Evolutionary conservation across 2,888 invertebrate genomes (phyloP).

Genomic region (Drosophila helvetica): DNA sequence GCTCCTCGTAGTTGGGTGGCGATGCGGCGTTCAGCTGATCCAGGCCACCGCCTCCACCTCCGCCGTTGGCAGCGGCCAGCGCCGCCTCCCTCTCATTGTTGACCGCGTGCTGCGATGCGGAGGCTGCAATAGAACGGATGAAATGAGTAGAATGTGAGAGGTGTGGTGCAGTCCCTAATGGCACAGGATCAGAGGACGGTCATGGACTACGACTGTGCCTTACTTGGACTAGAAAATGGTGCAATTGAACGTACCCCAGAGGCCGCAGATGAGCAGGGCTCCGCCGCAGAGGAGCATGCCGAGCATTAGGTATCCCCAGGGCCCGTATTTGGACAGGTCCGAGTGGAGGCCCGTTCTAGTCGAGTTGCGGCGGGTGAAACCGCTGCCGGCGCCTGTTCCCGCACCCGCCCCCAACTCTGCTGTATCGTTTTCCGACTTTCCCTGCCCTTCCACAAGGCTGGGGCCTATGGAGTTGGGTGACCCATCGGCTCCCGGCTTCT

Average conservation of each 20-base stretch:
- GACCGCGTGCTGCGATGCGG: constrained; percentile 82
- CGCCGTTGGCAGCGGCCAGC: constrained; percentile 72
- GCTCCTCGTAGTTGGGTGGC: constrained; percentile 87
- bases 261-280: constrained; percentile 88
- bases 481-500: constrained; percentile 53
- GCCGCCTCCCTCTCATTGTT: constrained; percentile 82
- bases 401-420: constrained; percentile 30
- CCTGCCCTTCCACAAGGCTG: constrained; percentile 22
- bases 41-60: constrained; percentile 53
- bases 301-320: constrained; percentile 90
- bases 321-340: constrained; percentile 88
- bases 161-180: no score
- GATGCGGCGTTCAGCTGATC: constrained; percentile 72
- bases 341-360: constrained; percentile 84
- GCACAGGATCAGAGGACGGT: constrained; percentile 4
- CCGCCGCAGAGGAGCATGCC: constrained; percentile 89
- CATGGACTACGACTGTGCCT: constrained; percentile 51
- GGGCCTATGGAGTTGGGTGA: constrained; percentile 63
- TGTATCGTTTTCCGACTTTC: constrained; percentile 58
- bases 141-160: constrained; percentile 55
- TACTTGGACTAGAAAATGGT: constrained; percentile 58
- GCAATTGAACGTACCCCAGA: constrained; percentile 86
- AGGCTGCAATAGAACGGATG: constrained; percentile 82
- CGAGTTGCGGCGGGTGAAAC: constrained; percentile 78
- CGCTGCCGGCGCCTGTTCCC: constrained; percentile 54